Evolutionary conservation across 2,113 vertebrate genomes (phyloP).

Genomic region (Apodemus sylvaticus): DNA sequence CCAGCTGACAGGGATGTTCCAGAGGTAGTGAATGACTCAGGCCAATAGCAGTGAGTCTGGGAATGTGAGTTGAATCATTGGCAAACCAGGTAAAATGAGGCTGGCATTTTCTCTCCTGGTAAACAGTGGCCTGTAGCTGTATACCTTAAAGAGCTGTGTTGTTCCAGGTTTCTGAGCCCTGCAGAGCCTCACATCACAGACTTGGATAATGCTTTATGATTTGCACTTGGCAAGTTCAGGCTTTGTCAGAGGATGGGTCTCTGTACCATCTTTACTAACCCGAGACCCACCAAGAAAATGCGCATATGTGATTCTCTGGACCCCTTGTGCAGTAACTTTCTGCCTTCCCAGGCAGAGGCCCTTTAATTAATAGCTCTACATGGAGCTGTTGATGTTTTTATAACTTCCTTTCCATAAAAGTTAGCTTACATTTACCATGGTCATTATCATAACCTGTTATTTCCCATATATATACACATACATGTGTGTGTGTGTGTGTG

Average conservation of each 20-base stretch:
- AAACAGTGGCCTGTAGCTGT: background rate
- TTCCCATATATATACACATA: background rate
- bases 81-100: constrained; percentile 5
- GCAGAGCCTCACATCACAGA: background rate
- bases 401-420: constrained; percentile 62
- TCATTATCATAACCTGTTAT: constrained; percentile 46
- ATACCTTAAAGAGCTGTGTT: background rate
- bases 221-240: background rate
- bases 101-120: constrained; percentile 25
- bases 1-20: background rate
- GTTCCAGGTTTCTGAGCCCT: background rate
- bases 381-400: constrained; percentile 63
- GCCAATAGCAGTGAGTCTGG: constrained; percentile 1
- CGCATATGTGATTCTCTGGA: background rate
- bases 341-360: background rate
- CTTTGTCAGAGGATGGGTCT: background rate
- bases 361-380: constrained; percentile 54
- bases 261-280: background rate
- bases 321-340: background rate
- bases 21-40: background rate
- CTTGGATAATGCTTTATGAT: background rate
- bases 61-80: constrained; percentile 42
- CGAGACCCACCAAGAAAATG: background rate
- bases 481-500: no score
- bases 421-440: constrained; percentile 51